Percentiles rank a stretch among this genome's conserved stretches.
Evolutionary conservation across 2,888 invertebrate genomes (phyloP).

Genomic region (Aphelenchoides bicaudatus): DNA sequence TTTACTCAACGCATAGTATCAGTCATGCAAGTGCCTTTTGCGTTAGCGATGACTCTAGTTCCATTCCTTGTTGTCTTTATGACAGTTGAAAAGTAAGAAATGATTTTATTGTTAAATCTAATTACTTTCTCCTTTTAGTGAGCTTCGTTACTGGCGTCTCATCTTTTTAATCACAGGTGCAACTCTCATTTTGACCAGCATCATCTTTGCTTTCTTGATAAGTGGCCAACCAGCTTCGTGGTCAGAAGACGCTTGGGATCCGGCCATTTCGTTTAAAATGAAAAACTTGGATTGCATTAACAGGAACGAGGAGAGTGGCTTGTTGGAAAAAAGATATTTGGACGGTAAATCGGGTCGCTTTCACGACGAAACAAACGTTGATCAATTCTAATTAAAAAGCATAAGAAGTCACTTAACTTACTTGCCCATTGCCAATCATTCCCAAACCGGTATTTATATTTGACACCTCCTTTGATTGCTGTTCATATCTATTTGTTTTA

Average conservation of each 20-base stretch:
- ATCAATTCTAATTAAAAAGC: neutral
- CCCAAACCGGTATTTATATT: too few relatives aligned
- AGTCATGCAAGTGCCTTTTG: slow-evolving; percentile 40
- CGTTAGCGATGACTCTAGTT: slow-evolving; percentile 38
- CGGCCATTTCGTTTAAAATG: slow-evolving; percentile 36
- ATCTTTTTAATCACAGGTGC: slow-evolving; percentile 37
- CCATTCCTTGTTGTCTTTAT: slow-evolving; percentile 38
- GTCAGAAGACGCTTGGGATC: slow-evolving; percentile 50
- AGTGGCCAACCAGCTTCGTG: slow-evolving; percentile 45
- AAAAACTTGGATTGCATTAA: slow-evolving; percentile 14
- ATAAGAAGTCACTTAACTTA: too few relatives aligned
- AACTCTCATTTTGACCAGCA: slow-evolving; percentile 35
- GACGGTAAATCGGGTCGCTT: slow-evolving; percentile 14
- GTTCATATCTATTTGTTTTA: too few relatives aligned
- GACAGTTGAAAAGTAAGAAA: slow-evolving; percentile 43
- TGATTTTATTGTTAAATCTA: slow-evolving; percentile 8
- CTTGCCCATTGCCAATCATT: too few relatives aligned
- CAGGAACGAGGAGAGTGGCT: slow-evolving; percentile 30
- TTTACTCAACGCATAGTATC: slow-evolving; percentile 48
- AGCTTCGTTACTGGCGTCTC: slow-evolving; percentile 42
- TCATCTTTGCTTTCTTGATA: slow-evolving; percentile 49
- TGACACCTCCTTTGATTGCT: too few relatives aligned
- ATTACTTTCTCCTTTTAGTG: slow-evolving; percentile 33
- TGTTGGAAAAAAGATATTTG: slow-evolving; percentile 29
- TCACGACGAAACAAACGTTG: slow-evolving; percentile 5